Evolutionary conservation across 1,140 invertebrate genomes (phyloP).

Genomic region (Hyles vespertilio): DNA sequence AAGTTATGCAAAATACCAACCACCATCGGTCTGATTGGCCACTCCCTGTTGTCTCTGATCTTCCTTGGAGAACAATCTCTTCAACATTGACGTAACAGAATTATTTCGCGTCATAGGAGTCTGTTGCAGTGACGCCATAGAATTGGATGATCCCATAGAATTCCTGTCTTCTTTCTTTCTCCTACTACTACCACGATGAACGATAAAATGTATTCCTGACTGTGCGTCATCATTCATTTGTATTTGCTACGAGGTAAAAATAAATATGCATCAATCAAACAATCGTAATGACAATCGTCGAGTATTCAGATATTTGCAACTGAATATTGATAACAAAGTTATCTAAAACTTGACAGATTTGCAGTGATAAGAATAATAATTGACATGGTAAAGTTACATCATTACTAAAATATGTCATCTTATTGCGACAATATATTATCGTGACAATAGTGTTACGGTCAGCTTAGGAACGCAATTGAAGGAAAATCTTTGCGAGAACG

Average conservation of each 20-base stretch:
- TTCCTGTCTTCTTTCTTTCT: conserved; percentile 63
- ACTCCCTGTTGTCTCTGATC: conserved; percentile 58
- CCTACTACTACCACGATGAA: conserved; percentile 70
- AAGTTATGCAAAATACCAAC: conserved; percentile 27
- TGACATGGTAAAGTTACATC: too few species aligned
- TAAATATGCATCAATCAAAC: not conserved
- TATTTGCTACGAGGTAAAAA: conserved; percentile 52
- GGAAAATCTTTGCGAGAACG: too few species aligned
- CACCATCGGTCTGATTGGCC: conserved; percentile 52
- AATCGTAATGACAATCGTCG: too few species aligned
- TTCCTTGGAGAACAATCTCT: conserved; percentile 84
- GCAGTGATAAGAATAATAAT: too few species aligned
- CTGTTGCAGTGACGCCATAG: conserved; percentile 72
- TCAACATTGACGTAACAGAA: conserved; percentile 85
- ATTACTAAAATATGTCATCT: too few species aligned
- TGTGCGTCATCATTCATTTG: conserved; percentile 80
- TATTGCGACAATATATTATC: too few species aligned
- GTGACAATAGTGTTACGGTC: too few species aligned
- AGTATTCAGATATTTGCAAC: too few species aligned
- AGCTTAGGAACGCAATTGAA: too few species aligned
- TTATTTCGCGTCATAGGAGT: conserved; percentile 82
- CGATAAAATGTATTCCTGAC: conserved; percentile 84
- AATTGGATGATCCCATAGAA: conserved; percentile 69
- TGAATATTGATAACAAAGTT: too few species aligned
- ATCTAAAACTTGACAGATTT: too few species aligned